Evolutionary conservation across 2,888 invertebrate species (phyloP).

Genomic region (Metallyticus violacea): DNA sequence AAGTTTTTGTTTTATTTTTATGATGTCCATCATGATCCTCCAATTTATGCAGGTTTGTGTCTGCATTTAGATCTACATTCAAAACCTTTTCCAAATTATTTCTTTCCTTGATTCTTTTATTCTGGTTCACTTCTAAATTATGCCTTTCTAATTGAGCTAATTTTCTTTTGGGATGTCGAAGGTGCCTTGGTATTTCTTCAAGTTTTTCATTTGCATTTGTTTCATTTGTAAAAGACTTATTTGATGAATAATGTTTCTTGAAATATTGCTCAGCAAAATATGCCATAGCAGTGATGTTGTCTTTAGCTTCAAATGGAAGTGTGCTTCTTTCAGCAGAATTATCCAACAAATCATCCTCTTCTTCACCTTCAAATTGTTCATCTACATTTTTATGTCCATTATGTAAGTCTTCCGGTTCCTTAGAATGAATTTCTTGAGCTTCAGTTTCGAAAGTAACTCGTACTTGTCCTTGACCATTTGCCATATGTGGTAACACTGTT

Average conservation of each 20-base stretch:
- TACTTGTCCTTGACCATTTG: constrained; percentile 57
- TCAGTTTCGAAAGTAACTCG: constrained; percentile 59
- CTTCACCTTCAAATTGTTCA: constrained; percentile 25
- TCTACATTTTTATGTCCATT: constrained; percentile 22
- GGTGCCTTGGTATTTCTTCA: constrained; percentile 32
- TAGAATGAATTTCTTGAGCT: constrained; percentile 48
- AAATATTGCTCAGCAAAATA: not conserved
- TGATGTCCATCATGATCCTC: not conserved
- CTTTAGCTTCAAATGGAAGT: constrained; percentile 24
- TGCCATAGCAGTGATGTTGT: not conserved
- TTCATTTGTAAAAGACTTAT: constrained; percentile 31
- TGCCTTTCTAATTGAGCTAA: constrained; percentile 8
- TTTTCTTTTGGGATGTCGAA: constrained; percentile 38
- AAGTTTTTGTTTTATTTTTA: not conserved
- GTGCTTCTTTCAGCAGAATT: constrained; percentile 40
- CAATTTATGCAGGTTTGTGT: not conserved
- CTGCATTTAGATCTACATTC: not conserved
- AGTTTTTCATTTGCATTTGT: constrained; percentile 15
- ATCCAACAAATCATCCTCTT: not conserved
- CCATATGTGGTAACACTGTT: constrained; percentile 52
- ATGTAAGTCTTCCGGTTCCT: constrained; percentile 32
- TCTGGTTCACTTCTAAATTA: not conserved
- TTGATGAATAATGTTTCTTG: not conserved
- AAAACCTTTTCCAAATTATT: not conserved
- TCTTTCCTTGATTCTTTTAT: not conserved